Evolutionary conservation across 2,888 invertebrate species (phyloP).

Genomic region (Cheilosia soror): DNA sequence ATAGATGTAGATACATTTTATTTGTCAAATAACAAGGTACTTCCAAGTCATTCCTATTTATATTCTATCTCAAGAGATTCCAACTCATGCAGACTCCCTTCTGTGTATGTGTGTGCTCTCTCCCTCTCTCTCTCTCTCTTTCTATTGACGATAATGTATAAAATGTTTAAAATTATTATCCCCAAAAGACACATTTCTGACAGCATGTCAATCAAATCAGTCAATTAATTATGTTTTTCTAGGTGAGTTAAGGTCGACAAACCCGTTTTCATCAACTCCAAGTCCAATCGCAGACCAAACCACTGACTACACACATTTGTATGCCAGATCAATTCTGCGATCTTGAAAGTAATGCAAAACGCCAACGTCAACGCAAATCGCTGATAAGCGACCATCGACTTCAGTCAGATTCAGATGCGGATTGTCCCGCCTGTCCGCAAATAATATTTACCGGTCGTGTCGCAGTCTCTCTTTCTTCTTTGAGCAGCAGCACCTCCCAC

Average conservation of each 20-base stretch:
- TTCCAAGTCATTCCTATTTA: constrained; percentile 52
- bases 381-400: constrained; percentile 47
- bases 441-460: neutral
- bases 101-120: neutral
- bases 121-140: neutral
- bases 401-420: neutral
- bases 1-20: constrained; percentile 21
- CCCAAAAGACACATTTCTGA: constrained; percentile 47
- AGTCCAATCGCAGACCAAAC: neutral
- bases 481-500: neutral
- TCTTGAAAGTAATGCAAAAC: constrained; percentile 14
- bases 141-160: neutral
- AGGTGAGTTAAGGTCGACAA: constrained; percentile 65
- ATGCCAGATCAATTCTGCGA: constrained; percentile 25
- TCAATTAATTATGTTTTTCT: constrained; percentile 61
- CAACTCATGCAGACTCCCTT: neutral
- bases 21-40: constrained; percentile 30
- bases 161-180: constrained; percentile 3
- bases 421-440: neutral
- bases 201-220: constrained; percentile 63
- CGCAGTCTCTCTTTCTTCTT: neutral
- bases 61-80: constrained; percentile 21
- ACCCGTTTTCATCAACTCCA: constrained; percentile 43
- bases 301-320: neutral
- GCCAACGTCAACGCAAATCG: constrained; percentile 12